Percentiles rank a stretch among this genome's conserved stretches.
These are phyloP conservation scores for Rhynchomys soricoides DNA, from an alignment of 2,113 vertebrate genomes.

Conservation along the genomic window DNA sequence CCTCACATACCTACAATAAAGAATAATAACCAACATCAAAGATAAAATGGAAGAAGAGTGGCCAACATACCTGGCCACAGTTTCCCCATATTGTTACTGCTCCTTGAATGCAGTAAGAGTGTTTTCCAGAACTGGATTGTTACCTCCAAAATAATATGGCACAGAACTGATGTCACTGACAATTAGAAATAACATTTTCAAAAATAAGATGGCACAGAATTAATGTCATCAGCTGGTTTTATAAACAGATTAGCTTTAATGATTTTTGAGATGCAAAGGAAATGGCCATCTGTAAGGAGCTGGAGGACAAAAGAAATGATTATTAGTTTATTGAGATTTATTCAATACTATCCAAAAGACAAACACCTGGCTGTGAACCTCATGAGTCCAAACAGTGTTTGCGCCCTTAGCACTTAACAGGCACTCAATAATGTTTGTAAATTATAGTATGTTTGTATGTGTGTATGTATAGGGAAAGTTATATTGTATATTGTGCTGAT, in stretches of 20 bases:
- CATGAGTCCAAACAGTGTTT: neutral
- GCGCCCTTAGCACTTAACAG: neutral
- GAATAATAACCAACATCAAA: neutral
- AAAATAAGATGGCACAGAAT: neutral
- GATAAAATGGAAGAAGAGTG: neutral
- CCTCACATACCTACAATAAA: no score
- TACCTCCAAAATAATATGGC: neutral
- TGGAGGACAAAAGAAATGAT: neutral
- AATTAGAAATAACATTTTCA: neutral
- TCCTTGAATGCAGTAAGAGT: fast-evolving
- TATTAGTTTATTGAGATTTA: neutral
- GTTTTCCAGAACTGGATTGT: neutral
- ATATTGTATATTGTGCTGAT: neutral
- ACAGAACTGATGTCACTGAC: neutral
- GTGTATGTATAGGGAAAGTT: neutral
- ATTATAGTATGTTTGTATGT: neutral
- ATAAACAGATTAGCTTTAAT: neutral
- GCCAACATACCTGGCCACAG: neutral
- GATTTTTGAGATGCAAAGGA: conserved; percentile 16
- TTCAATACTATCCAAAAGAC: neutral
- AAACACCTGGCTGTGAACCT: neutral
- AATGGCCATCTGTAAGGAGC: neutral
- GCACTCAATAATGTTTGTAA: neutral
- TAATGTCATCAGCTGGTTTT: neutral
- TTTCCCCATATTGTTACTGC: fast-evolving